Evolutionary conservation across 2,888 invertebrate species (phyloP).

Genomic region (Platynereis dumerilii): DNA sequence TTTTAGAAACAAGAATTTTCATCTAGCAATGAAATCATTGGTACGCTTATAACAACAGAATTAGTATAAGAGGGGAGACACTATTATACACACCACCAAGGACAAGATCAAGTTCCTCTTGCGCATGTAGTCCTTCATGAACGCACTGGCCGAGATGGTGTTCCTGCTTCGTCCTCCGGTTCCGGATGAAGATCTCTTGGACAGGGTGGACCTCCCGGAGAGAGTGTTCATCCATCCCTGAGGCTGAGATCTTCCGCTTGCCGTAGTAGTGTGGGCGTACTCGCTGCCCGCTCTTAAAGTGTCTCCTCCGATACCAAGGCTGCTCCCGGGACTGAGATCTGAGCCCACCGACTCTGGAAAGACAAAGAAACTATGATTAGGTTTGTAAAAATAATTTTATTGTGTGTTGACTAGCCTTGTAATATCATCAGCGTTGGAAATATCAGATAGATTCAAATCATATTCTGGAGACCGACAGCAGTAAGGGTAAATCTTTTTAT

Average conservation of each 20-base stretch:
- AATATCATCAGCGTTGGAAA: background rate
- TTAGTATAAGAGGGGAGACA: too few relatives aligned
- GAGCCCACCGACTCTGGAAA: conserved; percentile 3
- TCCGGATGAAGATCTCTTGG: conserved; percentile 64
- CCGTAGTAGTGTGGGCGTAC: background rate
- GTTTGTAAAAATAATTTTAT: background rate
- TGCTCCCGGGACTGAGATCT: conserved; percentile 4
- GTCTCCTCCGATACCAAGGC: background rate
- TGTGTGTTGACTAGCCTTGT: background rate
- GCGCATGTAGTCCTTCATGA: conserved; percentile 92
- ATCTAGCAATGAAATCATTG: too few relatives aligned
- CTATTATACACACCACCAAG: conserved; percentile 70
- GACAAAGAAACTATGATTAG: background rate
- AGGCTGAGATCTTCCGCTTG: conserved; percentile 27
- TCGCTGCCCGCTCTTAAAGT: conserved; percentile 8
- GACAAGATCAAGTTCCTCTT: conserved; percentile 93
- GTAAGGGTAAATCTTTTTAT: too few relatives aligned
- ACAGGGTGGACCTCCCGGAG: conserved; percentile 73
- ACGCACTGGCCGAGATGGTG: conserved; percentile 71
- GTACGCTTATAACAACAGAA: too few relatives aligned
- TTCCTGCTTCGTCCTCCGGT: conserved; percentile 20
- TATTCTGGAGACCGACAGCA: too few relatives aligned
- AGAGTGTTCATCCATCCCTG: conserved; percentile 93
- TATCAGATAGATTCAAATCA: background rate
- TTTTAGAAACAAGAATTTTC: too few relatives aligned